Evolutionary conservation across 2,113 vertebrate species (phyloP).

Genomic region (Prietella phreatophila): DNA sequence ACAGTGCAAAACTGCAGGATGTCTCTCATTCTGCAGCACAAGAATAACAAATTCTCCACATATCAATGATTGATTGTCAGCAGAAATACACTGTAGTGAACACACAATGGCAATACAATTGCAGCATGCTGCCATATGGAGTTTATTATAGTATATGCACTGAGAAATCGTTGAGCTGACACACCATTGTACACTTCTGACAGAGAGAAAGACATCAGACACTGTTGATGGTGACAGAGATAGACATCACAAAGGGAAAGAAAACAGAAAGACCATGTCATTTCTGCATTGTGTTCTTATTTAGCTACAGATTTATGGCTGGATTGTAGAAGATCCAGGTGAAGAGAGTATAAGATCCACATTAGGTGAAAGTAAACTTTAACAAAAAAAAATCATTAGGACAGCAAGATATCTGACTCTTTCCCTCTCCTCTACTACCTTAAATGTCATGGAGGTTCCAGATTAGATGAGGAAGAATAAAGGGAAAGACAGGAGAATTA

Average conservation of each 20-base stretch:
- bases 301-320: not conserved
- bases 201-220: not conserved
- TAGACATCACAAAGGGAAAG: not conserved
- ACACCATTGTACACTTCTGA: not conserved
- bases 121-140: not conserved
- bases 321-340: not conserved
- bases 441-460: not conserved
- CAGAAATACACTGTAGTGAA: not conserved
- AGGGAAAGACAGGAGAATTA: not conserved
- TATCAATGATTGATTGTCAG: not conserved
- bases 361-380: not conserved
- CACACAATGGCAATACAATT: constrained; percentile 3
- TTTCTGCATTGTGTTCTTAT: not conserved
- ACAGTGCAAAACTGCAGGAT: not conserved
- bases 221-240: not conserved
- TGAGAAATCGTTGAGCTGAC: not conserved
- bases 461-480: not conserved
- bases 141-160: not conserved
- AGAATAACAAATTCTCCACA: not conserved
- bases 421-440: not conserved
- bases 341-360: not conserved
- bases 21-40: not conserved
- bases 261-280: too few relatives aligned
- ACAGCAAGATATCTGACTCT: too few relatives aligned
- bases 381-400: not conserved